These are phyloP conservation scores for Limosa lapponica DNA, from an alignment of 2,797 vertebrate genomes.

Conservation along the genomic window DNA sequence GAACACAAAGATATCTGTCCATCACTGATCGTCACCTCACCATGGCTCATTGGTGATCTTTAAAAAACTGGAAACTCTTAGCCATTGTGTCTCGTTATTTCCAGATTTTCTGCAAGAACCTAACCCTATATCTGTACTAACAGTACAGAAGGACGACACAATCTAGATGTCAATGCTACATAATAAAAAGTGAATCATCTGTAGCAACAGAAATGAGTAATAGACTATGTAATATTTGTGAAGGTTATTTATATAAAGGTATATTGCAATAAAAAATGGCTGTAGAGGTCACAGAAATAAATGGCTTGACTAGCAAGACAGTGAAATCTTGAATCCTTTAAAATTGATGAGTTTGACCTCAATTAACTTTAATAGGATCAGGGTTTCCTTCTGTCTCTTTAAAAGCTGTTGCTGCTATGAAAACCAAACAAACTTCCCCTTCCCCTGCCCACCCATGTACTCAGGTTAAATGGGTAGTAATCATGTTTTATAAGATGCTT, in stretches of 20 bases:
- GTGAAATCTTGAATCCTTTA: neutral
- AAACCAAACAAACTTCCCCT: neutral
- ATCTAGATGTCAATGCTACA: neutral
- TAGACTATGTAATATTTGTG: neutral
- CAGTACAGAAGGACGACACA: neutral
- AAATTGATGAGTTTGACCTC: neutral
- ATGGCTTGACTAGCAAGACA: neutral
- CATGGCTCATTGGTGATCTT: fast-evolving
- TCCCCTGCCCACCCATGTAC: neutral
- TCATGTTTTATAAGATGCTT: neutral
- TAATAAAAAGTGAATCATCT: neutral
- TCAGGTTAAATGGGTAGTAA: neutral
- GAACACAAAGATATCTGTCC: neutral
- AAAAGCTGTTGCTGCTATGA: neutral
- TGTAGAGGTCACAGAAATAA: neutral
- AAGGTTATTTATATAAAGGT: neutral
- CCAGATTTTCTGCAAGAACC: neutral
- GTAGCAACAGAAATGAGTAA: neutral
- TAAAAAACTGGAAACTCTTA: neutral
- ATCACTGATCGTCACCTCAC: neutral
- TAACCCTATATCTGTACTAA: neutral
- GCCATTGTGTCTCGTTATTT: neutral
- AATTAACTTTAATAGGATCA: neutral
- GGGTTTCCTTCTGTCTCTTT: neutral
- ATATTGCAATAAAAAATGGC: neutral